Base-by-base conservation (phyloP, 2,797 vertebrate genomes). In the Notolabrus celidotus region DNA sequence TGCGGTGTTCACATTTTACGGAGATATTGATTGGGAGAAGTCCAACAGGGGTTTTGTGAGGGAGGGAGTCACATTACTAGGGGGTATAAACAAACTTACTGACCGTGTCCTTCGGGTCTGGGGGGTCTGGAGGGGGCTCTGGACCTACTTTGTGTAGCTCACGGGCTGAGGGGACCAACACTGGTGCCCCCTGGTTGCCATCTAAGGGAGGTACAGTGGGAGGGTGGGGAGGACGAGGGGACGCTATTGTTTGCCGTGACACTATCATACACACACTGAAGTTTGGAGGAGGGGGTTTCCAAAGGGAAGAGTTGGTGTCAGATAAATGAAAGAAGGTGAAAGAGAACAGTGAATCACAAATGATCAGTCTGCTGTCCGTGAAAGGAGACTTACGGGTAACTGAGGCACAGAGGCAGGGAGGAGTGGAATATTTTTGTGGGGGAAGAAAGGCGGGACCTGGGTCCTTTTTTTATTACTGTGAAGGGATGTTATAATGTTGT, bases 81-180 rank as follows among this genome's bases (percentile, higher is more conserved):
- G 27, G 60, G 71, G 43, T 73, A 67, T 59, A 72, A 33, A 66
- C 17, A 82, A 45, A 82, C 67, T 81, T 84, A 92, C 89, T 91
- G 88, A 91, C 90, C 88, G 77, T 92, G 58, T 92, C 84, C 87
- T 84, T 82, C 5, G 33, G 58, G 60, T 85, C 84, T 88, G 83
- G 65, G 84, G 76, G 49, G 36, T 83, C 71, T 82, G 83, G 55
- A 78, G 67, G 74, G 85, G 69, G 79, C 79, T 86, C 82, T 86
- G 80, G 82, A 70, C 75, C 73, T 87, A 88, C 58, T 83, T 78
- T 84, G 52, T 80, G 80, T 57, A 61, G 80, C 69, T 89, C 78
- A 82, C 8, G 27, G 79, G 77, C 36, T 52, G 80, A 82, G 77
- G 82, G 74, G 62, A 60, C 70, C 63, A 54, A 59, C 60, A 53